A percentile compares a stretch with the other conserved stretches of the same genome.
Conservation (phyloP, 2,113 vertebrate species). For the Eulemur rufifrons region DNA sequence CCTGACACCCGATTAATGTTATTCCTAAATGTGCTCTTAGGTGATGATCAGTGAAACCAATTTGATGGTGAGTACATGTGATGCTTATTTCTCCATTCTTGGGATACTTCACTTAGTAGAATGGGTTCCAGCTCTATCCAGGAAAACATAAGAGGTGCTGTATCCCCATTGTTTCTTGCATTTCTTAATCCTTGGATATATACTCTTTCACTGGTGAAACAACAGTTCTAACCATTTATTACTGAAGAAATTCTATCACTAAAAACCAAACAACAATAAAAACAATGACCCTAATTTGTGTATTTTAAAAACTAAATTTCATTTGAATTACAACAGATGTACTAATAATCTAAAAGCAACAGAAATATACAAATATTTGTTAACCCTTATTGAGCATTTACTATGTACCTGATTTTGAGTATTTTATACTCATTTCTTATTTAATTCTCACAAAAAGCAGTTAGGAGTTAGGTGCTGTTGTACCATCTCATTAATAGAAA, state of each 20-base stretch:
- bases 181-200: not conserved
- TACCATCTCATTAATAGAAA: not conserved
- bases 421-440: not conserved
- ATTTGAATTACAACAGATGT: not conserved
- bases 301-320: not conserved
- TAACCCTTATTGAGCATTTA: not conserved
- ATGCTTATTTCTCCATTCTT: no score
- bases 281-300: not conserved
- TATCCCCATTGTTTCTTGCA: no score
- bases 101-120: no score
- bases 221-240: not conserved
- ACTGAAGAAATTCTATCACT: not conserved
- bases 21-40: no score
- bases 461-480: not conserved
- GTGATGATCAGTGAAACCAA: no score
- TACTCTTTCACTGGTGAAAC: not conserved
- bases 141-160: no score
- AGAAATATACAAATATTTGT: not conserved
- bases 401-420: not conserved
- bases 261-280: not conserved
- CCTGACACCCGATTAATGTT: no score
- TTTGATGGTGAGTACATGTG: no score
- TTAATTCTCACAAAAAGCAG: not conserved
- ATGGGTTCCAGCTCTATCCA: no score
- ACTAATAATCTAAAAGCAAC: not conserved